phyloP scores from a whole-genome alignment of 1,140 invertebrate genomes.

The Dendrolimus punctatus region DNA sequence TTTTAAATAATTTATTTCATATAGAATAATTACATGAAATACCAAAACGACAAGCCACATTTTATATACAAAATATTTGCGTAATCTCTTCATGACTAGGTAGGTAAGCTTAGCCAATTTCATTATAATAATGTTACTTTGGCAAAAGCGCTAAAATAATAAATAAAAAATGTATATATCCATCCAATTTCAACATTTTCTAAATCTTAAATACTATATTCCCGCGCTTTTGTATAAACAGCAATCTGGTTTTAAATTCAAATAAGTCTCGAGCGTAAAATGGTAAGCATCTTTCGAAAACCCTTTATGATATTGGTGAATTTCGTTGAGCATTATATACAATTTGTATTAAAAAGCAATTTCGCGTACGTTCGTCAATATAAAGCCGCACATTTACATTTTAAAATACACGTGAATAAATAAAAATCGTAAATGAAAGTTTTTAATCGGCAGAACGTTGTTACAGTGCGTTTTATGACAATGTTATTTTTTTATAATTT shows the following conservation, averaged over 20 bases:
- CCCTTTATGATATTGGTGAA: conserved; percentile 9
- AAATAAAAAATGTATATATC: conserved; percentile 8
- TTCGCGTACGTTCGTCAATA: conserved; percentile 34
- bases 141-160: conserved; percentile 15
- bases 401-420: conserved; percentile 10
- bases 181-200: conserved; percentile 11
- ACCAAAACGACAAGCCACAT: conserved; percentile 41
- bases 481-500: conserved; percentile 17
- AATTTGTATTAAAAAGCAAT: conserved; percentile 39
- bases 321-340: conserved; percentile 30
- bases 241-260: no score
- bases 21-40: conserved; percentile 48
- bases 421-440: conserved; percentile 1
- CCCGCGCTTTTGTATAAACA: background rate
- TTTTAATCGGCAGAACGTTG: background rate
- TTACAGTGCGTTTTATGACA: conserved; percentile 7
- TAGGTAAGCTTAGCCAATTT: conserved; percentile 45
- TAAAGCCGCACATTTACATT: conserved; percentile 40
- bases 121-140: conserved; percentile 16
- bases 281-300: background rate
- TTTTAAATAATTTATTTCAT: conserved; percentile 50
- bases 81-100: conserved; percentile 55
- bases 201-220: conserved; percentile 3
- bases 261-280: no score
- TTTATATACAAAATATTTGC: conserved; percentile 62